Percentiles rank a stretch among this genome's conserved stretches.
phyloP scores from a whole-genome alignment of 2,888 invertebrate genomes.

The Vannuccia rotundouncinata region DNA sequence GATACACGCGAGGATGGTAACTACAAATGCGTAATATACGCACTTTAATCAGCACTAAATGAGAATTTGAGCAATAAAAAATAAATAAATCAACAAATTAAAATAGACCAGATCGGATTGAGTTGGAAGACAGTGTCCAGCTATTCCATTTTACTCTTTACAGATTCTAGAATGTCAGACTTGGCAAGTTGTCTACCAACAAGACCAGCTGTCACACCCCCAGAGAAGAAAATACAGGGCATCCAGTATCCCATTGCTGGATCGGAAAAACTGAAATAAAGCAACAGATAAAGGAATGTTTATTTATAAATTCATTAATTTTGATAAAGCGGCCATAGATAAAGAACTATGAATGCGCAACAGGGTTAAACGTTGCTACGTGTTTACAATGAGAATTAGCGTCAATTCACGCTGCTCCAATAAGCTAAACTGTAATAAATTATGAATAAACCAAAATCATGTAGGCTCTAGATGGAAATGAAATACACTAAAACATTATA shows the following conservation, averaged over 20 bases:
- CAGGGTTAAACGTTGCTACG: too few species aligned
- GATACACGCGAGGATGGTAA: too few species aligned
- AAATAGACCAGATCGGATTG: slow-evolving; percentile 54
- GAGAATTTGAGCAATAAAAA: not conserved
- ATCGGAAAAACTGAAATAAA: slow-evolving; percentile 8
- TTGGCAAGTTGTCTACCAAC: slow-evolving; percentile 57
- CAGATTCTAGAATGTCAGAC: slow-evolving; percentile 30
- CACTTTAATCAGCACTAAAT: not conserved
- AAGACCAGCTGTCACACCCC: slow-evolving; percentile 58
- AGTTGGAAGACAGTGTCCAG: slow-evolving; percentile 85
- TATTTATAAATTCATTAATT: too few species aligned
- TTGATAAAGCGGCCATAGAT: too few species aligned
- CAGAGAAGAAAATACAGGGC: slow-evolving; percentile 58
- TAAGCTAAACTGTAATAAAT: too few species aligned
- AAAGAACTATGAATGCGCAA: too few species aligned
- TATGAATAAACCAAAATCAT: too few species aligned
- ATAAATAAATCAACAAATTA: not conserved
- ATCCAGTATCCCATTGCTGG: slow-evolving; percentile 51
- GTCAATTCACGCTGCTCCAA: too few species aligned
- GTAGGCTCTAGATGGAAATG: too few species aligned
- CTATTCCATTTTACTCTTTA: slow-evolving; percentile 44
- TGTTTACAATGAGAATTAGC: too few species aligned
- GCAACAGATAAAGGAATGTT: too few species aligned
- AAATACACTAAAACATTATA: too few species aligned
- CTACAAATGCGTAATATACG: not conserved